Base-by-base conservation (phyloP, 2,113 vertebrate genomes). In the Proteles cristata region DNA sequence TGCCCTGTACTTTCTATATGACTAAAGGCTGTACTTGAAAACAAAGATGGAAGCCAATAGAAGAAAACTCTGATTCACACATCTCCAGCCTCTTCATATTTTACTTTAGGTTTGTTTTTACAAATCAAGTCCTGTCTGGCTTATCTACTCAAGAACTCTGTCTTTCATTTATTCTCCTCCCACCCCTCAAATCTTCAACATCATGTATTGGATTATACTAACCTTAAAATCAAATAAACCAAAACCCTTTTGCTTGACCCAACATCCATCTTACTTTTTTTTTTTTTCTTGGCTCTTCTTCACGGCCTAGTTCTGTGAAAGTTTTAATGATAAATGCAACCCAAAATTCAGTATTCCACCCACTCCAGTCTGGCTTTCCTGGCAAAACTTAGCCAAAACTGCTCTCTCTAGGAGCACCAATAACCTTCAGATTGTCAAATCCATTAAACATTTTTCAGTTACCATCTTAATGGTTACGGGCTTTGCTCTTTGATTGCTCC, bases 281-380 rank as follows among this genome's bases (percentile, higher is more conserved):
- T 58, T 55, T 61, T 17, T 86, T 82, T 58, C 71, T 82, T 88
- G 71, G 21, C 50, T 84, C 15, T 93, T 35, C 43, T 93, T 94
- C 45, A 79, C 5, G 66, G 19, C 26, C 15, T 50, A 68, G 17
- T 6, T 91, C 33, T 43, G 2, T 53, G 66, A 65, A 69, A 55
- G 26, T 86, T 85, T 91, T 55, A 68, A 83, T 77, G 76, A 68
- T 93, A 90, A 96, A 39, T 66, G 33, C 48, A 88, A 94, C 43
- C n/a, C 2, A 17, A 43, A 16, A 9, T 71, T 48, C n/a, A 25
- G 77, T 65, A 61, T 76, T 80, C 39, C 88, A 33, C 53, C 83
- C 21, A 69, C 2, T 65, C 17, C 17, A 26, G n/a, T 35, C 77
- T 95, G 33, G 71, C 31, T 81, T 58, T 48, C 35, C 26, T 21